Evolutionary conservation across 2,888 invertebrate genomes (phyloP).

Genomic region (Nyleta sp.): DNA sequence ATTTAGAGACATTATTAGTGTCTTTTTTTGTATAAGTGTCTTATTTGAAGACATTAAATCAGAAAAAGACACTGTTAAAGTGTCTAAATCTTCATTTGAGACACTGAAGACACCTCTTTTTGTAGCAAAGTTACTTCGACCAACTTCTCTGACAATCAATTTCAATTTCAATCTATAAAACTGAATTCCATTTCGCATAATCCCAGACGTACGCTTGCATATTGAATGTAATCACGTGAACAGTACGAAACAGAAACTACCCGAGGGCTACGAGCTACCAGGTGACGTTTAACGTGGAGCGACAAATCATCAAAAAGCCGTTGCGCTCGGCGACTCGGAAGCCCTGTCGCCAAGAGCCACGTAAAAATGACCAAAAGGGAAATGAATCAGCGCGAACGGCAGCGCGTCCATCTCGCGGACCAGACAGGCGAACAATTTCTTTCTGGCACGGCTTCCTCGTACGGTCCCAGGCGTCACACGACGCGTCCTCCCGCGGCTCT

Average conservation of each 20-base stretch:
- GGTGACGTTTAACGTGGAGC: not conserved
- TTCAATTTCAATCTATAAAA: too few species aligned
- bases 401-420: constrained; percentile 29
- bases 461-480: constrained; percentile 46
- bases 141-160: too few species aligned
- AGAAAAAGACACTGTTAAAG: too few species aligned
- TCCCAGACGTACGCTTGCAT: too few species aligned
- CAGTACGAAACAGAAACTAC: constrained; percentile 19
- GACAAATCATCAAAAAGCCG: constrained; percentile 34
- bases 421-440: constrained; percentile 48
- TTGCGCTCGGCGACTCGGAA: not conserved
- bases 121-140: too few species aligned
- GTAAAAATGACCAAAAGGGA: constrained; percentile 22
- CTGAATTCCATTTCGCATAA: too few species aligned
- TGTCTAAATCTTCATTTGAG: too few species aligned
- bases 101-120: too few species aligned
- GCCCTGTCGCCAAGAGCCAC: constrained; percentile 21
- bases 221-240: too few species aligned
- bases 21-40: too few species aligned
- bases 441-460: constrained; percentile 43
- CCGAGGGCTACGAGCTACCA: constrained; percentile 3
- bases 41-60: too few species aligned
- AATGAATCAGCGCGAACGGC: constrained; percentile 24
- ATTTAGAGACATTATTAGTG: too few species aligned
- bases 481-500: constrained; percentile 34